phyloP scores from a whole-genome alignment of 2,888 invertebrate species.

The Hypolimnas misippus region DNA sequence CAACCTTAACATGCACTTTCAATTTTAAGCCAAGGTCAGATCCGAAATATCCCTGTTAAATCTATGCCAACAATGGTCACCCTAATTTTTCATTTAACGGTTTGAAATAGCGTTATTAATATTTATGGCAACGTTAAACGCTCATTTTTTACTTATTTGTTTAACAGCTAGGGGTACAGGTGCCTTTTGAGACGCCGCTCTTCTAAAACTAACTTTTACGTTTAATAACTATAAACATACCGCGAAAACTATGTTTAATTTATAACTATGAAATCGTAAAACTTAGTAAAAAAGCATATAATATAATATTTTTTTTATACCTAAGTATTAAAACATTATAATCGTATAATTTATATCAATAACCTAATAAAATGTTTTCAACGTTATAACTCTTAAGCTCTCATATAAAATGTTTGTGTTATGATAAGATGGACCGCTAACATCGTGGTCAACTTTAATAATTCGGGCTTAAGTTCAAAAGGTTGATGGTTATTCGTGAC shows the following conservation, averaged over 20 bases:
- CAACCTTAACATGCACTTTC: too few species aligned
- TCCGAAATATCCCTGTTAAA: background rate
- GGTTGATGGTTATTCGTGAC: background rate
- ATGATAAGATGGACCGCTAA: background rate
- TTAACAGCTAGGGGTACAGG: conserved; percentile 73
- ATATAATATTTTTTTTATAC: background rate
- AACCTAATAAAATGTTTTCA: background rate
- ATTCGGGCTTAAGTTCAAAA: background rate
- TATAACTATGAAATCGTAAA: conserved; percentile 32
- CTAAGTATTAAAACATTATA: background rate
- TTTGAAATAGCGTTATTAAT: conserved; percentile 75
- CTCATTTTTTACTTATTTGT: conserved; percentile 71
- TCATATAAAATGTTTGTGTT: background rate
- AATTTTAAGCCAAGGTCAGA: background rate
- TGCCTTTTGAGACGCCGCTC: conserved; percentile 68
- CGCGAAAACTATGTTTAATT: conserved; percentile 40
- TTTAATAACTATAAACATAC: conserved; percentile 21
- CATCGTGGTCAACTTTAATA: conserved; percentile 1
- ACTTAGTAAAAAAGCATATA: background rate
- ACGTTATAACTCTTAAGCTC: conserved; percentile 4
- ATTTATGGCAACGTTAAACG: conserved; percentile 75
- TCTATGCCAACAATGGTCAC: conserved; percentile 52
- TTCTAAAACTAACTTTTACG: conserved; percentile 19
- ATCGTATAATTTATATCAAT: background rate
- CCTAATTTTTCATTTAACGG: conserved; percentile 59